Percentiles rank a stretch among this genome's conserved stretches.
These are phyloP conservation scores for Melieria omissa DNA, from an alignment of 2,888 invertebrate genomes.

Conservation along the genomic window DNA sequence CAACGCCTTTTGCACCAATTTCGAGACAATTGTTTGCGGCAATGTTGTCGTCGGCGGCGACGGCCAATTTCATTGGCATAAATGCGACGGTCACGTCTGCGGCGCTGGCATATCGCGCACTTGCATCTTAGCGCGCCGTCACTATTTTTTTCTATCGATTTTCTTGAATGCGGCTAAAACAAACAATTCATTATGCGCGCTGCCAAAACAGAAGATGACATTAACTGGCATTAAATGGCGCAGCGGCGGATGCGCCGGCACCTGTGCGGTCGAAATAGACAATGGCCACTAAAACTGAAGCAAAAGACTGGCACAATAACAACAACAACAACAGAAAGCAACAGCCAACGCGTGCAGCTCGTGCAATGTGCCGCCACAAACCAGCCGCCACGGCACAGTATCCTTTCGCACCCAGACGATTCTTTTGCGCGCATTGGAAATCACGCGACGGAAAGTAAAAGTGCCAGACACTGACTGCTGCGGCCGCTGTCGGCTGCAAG, in stretches of 20 bases:
- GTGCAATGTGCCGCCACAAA: constrained; percentile 9
- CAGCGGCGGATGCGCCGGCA: background rate
- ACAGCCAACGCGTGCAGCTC: background rate
- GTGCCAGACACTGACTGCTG: background rate
- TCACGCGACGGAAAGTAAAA: constrained; percentile 34
- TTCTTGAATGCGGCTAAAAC: background rate
- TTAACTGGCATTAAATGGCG: background rate
- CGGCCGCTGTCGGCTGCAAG: background rate
- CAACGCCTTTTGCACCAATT: no score
- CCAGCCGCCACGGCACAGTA: background rate
- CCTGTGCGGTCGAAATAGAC: background rate
- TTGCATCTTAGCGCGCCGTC: no score
- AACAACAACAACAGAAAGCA: no score
- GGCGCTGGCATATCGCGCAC: no score
- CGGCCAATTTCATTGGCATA: no score
- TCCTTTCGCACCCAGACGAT: constrained; percentile 5
- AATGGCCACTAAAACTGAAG: no score
- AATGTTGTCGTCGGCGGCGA: no score
- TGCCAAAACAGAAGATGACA: constrained; percentile 11
- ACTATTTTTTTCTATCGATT: no score
- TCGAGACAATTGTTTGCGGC: no score
- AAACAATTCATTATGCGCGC: constrained; percentile 19
- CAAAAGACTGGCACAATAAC: no score
- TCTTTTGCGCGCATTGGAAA: constrained; percentile 13
- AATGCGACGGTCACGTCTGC: no score